Evolutionary conservation across 2,797 vertebrate species (phyloP).

Genomic region (Erethizon dorsatum): DNA sequence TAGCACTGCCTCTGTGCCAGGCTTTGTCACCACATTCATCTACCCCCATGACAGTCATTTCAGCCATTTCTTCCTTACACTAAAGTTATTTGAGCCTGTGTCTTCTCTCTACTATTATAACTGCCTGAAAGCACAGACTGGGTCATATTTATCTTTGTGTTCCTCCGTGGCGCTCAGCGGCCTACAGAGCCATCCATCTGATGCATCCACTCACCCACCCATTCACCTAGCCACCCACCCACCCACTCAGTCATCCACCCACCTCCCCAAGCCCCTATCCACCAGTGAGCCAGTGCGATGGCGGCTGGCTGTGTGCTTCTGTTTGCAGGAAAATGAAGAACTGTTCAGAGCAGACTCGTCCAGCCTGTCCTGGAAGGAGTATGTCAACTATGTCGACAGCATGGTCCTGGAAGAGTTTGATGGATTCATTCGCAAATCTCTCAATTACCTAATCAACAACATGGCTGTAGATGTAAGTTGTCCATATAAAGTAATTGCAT

Average conservation of each 20-base stretch:
- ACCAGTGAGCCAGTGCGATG: rapidly evolving
- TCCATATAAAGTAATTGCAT: too few species aligned
- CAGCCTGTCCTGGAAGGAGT: constrained; percentile 84
- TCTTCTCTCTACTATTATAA: not conserved
- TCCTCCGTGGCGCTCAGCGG: not conserved
- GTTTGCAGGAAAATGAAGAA: constrained; percentile 89
- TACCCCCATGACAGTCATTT: rapidly evolving
- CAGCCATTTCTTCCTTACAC: not conserved
- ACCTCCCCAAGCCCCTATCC: too few species aligned
- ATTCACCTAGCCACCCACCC: rapidly evolving
- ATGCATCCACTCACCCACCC: not conserved
- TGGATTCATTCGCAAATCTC: constrained; percentile 82
- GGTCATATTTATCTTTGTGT: not conserved
- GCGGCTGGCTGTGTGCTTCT: rapidly evolving
- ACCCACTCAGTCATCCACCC: too few species aligned
- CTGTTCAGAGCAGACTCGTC: constrained; percentile 87
- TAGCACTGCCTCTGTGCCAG: rapidly evolving
- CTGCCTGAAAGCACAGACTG: not conserved
- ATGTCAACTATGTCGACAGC: constrained; percentile 79
- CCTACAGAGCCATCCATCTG: not conserved
- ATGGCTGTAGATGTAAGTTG: constrained; percentile 85
- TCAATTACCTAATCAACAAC: constrained; percentile 88
- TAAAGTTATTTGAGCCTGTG: not conserved
- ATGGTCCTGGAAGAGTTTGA: constrained; percentile 86
- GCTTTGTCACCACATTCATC: rapidly evolving